Conservation (phyloP, 2,113 vertebrate genomes). For the Phoenicopterus ruber region DNA sequence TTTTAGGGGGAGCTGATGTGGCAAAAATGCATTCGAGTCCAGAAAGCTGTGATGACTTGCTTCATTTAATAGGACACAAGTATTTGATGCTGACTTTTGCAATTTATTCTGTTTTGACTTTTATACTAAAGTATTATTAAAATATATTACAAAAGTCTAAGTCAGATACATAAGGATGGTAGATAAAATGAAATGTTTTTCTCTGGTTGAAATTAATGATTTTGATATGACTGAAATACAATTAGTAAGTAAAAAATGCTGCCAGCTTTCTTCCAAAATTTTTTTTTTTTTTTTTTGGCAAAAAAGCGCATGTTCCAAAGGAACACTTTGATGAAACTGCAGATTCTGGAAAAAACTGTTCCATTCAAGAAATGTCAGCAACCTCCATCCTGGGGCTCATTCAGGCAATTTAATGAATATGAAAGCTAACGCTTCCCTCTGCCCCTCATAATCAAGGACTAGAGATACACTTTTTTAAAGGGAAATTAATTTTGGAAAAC, state of each 20-base stretch:
- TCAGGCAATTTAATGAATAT: neutral
- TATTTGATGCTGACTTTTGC: neutral
- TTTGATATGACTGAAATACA: neutral
- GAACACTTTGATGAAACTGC: neutral
- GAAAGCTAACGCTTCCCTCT: neutral
- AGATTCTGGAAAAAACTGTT: neutral
- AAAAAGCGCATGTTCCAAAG: neutral
- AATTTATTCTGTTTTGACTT: neutral
- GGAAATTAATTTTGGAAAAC: neutral
- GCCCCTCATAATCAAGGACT: neutral
- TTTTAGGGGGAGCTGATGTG: neutral
- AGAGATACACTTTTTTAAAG: neutral
- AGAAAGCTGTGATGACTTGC: neutral
- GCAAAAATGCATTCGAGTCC: neutral
- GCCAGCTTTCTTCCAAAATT: neutral
- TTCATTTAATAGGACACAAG: neutral
- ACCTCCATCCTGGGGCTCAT: neutral
- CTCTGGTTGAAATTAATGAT: neutral
- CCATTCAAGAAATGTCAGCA: neutral
- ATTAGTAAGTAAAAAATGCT: neutral
- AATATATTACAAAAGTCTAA: neutral
- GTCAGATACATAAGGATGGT: neutral
- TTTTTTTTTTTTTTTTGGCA: rapidly evolving
- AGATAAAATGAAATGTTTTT: neutral
- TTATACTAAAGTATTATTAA: neutral